Evolutionary conservation across 2,797 vertebrate genomes (phyloP), one percentile per base, ranked within the genome.

Genomic region (Luscinia megarhynchos): DNA sequence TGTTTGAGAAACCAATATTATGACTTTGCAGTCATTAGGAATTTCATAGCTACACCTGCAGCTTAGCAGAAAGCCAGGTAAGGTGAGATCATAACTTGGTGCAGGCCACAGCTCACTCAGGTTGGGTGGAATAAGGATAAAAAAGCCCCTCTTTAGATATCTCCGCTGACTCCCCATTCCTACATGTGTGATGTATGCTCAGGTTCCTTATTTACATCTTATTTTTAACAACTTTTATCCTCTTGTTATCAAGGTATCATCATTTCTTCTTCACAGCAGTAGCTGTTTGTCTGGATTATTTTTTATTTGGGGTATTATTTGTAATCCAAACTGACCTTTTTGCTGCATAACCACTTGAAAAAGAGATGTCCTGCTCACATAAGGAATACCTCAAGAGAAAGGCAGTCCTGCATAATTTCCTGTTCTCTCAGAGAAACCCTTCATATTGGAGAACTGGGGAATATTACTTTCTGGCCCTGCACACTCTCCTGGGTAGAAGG

Each of bases 401-500:
- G 53, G 57, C 80, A 87, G 72, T 79, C 85, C 73, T 76, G 74
- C 68, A 77, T 91, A 86, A 84, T 93, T 92, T 87, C 79, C 70
- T 82, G 55, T 76, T 46, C 41, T 90, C 62, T 77, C 83, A 34
- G 30, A 87, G 87, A 93, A 66, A 77, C 51, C 87, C 87, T 90
- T 93, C 93, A 82, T 75, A 84, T 68, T 95, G 93, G 85, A 94
- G 68, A 87, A 68, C 87, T 91, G 22, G 24, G 95, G 91, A 91
- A 94, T 97, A 95, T 96, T 96, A 87, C 87, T 92, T 97, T 94
- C 92, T 94, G 93, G 93, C 86, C 87, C n/a, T 84, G 78, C 54
- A 89, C 89, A 93, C 93, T 97, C 97, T 97, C 97, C 91, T 87
- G 96, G 95, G 97, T 92, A 94, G 96, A 96, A 96, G 96, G 97